Percentiles rank a stretch among this genome's conserved stretches.
These are phyloP conservation scores for Lepidochrysops patricia DNA, from an alignment of 2,888 invertebrate species.

Conservation along the genomic window DNA sequence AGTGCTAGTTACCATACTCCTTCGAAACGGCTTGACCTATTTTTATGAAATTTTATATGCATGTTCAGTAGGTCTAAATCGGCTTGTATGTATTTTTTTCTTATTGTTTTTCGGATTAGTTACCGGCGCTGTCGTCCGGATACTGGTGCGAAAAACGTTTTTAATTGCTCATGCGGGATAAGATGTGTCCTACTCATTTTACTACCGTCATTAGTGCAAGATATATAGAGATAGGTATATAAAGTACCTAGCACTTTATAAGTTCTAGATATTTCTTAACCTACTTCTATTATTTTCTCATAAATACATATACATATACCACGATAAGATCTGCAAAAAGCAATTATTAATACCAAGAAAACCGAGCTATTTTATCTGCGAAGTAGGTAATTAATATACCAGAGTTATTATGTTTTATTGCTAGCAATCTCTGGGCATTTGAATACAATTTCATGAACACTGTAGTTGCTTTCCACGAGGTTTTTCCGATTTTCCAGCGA, in stretches of 20 bases:
- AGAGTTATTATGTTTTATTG: conserved; percentile 7
- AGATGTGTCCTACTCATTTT: no score
- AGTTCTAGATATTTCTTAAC: conserved; percentile 22
- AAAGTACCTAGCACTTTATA: background rate
- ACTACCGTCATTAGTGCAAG: no score
- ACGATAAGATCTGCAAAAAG: conserved; percentile 9
- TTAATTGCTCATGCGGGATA: no score
- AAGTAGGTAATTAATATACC: conserved; percentile 9
- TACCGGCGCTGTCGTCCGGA: no score
- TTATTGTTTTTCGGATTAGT: no score
- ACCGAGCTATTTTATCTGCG: conserved; percentile 4
- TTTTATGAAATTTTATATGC: no score
- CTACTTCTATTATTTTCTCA: background rate
- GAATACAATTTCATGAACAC: background rate
- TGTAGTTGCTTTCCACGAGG: background rate
- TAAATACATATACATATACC: background rate
- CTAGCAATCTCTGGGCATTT: background rate
- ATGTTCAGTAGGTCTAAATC: no score
- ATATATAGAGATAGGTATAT: no score
- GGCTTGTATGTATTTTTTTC: no score
- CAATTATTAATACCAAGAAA: conserved; percentile 7
- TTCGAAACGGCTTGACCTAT: no score
- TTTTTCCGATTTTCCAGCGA: background rate
- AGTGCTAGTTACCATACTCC: no score
- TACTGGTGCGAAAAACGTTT: no score